Conservation (phyloP, 2,113 vertebrate genomes). For the Formicarius rufipectus region DNA sequence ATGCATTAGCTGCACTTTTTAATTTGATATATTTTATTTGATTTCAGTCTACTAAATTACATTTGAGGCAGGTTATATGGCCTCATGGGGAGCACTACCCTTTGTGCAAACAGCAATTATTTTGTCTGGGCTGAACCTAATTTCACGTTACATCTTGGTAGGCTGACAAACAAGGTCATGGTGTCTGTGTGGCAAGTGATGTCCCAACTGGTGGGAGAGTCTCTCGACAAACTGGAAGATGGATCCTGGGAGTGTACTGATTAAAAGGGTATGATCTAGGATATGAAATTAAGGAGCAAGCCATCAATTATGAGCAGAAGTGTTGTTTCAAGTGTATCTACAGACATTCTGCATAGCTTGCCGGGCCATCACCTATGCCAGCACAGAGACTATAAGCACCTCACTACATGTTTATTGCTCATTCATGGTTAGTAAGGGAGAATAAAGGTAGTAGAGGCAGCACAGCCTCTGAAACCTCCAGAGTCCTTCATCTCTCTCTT, state of each 20-base stretch:
- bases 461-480: not conserved
- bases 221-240: not conserved
- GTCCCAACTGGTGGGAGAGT: not conserved
- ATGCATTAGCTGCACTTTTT: not conserved
- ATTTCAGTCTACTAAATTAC: conserved; percentile 3
- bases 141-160: not conserved
- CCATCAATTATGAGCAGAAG: not conserved
- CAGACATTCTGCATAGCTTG: not conserved
- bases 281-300: not conserved
- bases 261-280: not conserved
- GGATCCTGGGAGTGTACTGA: not conserved
- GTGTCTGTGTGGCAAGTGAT: not conserved
- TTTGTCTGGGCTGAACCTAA: not conserved
- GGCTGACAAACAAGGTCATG: not conserved
- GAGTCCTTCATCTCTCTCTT: not conserved
- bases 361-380: not conserved
- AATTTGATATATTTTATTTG: conserved; percentile 18
- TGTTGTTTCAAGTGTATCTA: not conserved
- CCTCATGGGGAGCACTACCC: not conserved
- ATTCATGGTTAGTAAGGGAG: not conserved
- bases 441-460: rapidly evolving
- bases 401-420: not conserved
- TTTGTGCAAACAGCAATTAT: not conserved
- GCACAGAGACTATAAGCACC: not conserved
- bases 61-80: not conserved